Conservation (phyloP, 2,888 invertebrate genomes). For the Eutolmus rufibarbis region DNA sequence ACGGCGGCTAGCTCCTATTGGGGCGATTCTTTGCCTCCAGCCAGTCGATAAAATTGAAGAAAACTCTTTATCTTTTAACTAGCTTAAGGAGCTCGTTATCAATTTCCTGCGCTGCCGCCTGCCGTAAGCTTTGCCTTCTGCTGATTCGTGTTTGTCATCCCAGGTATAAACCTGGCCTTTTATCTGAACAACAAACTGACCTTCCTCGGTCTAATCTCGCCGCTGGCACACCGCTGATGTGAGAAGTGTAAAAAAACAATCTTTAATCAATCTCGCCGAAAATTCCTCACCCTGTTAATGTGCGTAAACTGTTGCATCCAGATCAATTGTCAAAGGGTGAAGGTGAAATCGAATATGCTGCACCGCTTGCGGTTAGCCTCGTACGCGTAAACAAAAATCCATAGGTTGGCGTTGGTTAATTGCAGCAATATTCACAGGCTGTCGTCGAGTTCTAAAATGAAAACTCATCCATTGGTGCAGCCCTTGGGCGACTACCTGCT, state of each 20-base stretch:
- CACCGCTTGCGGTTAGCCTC: background rate
- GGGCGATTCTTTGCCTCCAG: background rate
- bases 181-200: background rate
- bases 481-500: background rate
- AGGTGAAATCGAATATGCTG: background rate
- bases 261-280: background rate
- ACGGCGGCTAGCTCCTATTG: background rate
- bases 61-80: background rate
- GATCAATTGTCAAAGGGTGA: background rate
- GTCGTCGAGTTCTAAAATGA: background rate
- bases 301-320: background rate
- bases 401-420: background rate
- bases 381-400: background rate
- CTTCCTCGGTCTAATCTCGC: background rate
- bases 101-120: background rate
- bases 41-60: background rate
- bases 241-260: background rate
- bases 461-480: background rate
- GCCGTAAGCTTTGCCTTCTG: background rate
- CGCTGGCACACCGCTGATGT: background rate
- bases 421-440: background rate
- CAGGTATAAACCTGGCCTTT: background rate
- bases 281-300: background rate
- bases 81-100: background rate
- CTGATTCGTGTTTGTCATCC: background rate